These are phyloP conservation scores for Daubentonia madagascariensis DNA, from an alignment of 2,113 vertebrate species.

Conservation along the genomic window DNA sequence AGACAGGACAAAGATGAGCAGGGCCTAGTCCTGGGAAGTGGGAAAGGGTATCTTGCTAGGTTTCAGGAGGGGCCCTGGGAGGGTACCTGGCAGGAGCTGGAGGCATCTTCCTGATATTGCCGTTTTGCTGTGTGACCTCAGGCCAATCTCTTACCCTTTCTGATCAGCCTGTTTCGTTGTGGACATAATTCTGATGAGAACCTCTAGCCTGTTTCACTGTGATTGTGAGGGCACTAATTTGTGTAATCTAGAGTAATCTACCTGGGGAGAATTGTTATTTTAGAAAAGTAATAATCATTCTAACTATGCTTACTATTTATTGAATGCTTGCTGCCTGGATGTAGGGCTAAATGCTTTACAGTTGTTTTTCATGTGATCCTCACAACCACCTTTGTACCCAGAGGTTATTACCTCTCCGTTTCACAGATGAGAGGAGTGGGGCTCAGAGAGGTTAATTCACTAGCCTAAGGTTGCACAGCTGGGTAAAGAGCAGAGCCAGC, in stretches of 20 bases:
- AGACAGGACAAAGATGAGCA: conserved; percentile 67
- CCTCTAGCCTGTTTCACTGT: background rate
- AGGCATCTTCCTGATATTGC: background rate
- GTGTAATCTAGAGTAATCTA: background rate
- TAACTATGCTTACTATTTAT: background rate
- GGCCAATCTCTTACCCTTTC: conserved; percentile 45
- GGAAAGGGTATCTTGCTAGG: background rate
- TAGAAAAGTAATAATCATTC: background rate
- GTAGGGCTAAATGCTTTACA: background rate
- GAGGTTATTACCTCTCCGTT: background rate
- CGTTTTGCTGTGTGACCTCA: conserved; percentile 56
- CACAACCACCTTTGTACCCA: background rate
- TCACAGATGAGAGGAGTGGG: background rate
- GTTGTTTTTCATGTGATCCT: background rate
- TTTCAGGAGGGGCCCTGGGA: background rate
- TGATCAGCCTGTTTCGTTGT: conserved; percentile 25
- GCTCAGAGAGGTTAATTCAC: background rate
- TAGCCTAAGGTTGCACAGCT: background rate
- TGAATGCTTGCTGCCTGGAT: background rate
- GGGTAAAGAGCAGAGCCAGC: background rate
- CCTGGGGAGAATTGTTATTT: background rate
- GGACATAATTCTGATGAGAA: background rate
- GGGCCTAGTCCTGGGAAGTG: conserved; percentile 4
- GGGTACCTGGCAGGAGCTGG: background rate
- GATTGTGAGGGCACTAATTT: background rate